Base-by-base conservation (phyloP, 1,140 invertebrate genomes). In the Drosophila novamexicana region DNA sequence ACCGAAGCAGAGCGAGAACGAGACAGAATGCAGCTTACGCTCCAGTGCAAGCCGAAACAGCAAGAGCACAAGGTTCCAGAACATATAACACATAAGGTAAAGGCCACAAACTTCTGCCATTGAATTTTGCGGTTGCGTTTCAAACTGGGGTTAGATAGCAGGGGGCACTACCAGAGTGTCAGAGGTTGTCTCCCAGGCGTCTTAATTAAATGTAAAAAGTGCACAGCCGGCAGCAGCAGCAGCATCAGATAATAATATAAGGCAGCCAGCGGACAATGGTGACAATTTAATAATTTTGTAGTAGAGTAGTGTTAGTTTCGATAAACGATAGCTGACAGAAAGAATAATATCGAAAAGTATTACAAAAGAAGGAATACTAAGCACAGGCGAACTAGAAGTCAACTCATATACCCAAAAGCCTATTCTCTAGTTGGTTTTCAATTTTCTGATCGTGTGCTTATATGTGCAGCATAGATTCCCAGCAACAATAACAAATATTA, bases 151-250 rank as follows among this genome's bases (percentile, higher is more conserved):
- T 39, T 32, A 57, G 22, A 18, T 7, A 6, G 22, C n/a, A 14
- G 9, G 10, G 10, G 6, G 40, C 12, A 45, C 29, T 65, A 14
- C 7, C 39, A 58, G 29, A 32, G 57, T 62, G 68, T 53, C 58
- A 64, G 34, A 54, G 57, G 6, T 52, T 62, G 16, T 47, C 47
- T 58, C 50, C 34, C 64, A 52, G 45, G 54, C 75, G 34, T 69
- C 74, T 72, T 79, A 83, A 83, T 83, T 83, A 79, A 83, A 63
- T 83, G 76, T 62, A 62, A 66, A 59, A 65, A 50, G 37, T 57
- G 18, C 29, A 45, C 61, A 44, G 47, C 16, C 47, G 36, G 61
- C 59, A 45, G 40, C 47, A 34, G n/a, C 45, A 49, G 47, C 18
- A 45, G 18, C 52, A 16, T 53, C 32, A 6, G 34, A 53, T 37